Conservation (phyloP, 2,797 vertebrate genomes). For the Heliangelus exortis region DNA sequence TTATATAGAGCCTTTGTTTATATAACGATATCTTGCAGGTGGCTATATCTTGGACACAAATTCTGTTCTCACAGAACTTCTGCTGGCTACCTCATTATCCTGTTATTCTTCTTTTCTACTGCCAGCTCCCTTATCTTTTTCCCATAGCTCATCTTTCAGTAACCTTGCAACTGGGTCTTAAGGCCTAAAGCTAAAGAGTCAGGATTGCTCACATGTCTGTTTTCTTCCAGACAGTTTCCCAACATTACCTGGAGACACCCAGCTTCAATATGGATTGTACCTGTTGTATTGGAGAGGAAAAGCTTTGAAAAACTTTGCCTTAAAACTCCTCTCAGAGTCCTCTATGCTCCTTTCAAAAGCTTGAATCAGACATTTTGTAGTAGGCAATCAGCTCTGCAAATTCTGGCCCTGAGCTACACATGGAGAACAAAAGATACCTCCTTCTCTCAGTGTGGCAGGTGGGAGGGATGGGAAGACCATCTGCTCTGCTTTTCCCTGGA, state of each 20-base stretch:
- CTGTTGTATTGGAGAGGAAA: background rate
- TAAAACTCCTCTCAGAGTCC: background rate
- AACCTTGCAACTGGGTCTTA: too few species aligned
- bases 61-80: too few species aligned
- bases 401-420: slow-evolving; percentile 46
- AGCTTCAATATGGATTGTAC: background rate
- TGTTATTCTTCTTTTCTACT: too few species aligned
- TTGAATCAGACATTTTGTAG: background rate
- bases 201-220: too few species aligned
- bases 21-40: too few species aligned
- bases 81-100: too few species aligned
- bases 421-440: slow-evolving; percentile 35
- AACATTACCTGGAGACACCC: background rate
- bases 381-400: slow-evolving; percentile 23
- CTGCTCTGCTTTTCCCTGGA: slow-evolving; percentile 55
- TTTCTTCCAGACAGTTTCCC: too few species aligned
- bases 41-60: too few species aligned
- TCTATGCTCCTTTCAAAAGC: background rate
- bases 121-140: too few species aligned
- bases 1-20: too few species aligned
- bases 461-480: slow-evolving; percentile 59
- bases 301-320: background rate
- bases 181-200: too few species aligned
- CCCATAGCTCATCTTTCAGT: too few species aligned
- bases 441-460: slow-evolving; percentile 33